Evolutionary conservation across 1,140 invertebrate species (phyloP), one percentile per base, ranked within the genome.

Genomic region (Ephestia elutella): DNA sequence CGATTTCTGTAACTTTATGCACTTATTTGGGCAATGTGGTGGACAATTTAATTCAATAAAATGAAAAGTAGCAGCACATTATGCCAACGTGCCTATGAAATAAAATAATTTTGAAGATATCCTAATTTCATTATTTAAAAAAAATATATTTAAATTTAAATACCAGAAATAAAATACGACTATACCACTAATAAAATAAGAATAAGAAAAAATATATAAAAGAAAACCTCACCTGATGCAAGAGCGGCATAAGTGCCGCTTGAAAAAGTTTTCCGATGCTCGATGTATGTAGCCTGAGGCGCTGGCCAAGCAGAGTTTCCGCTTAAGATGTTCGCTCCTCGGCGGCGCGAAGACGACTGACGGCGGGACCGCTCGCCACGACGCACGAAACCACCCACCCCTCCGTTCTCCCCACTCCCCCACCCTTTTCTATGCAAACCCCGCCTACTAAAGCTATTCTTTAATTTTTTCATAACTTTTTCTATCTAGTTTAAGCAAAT

Each of bases 201-300:
- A 30, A 55, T 7, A 50, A 30, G 10, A 19, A 56, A 58, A 2
- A 56, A 62, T 35, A 56, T 9, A 44, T 50, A 66, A 58, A 64
- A 57, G 48, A 56, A 28, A 72, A 21, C 19, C 68, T 77, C 20
- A 84, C 83, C 76, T 79, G 78, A 68, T 80, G 79, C 60, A 86
- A 59, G 53, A 83, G 77, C 76, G 83, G 79, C 83, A 86, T 86
- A 60, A 44, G 30, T 73, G 70, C 77, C 71, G 76, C 74, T 28
- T 11, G 21, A 25, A 20, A 64, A 71, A 72, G 59, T 70, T 69
- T 69, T 59, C 20, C 11, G 67, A 76, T 68, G 74, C 75, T 60
- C 66, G 60, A 66, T 38, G 53, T 54, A 61, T 44, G 56, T 60
- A 60, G 53, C 53, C 53, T 60, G 25, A 48, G 11, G 25, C 56